phyloP scores from a whole-genome alignment of 2,113 vertebrate species.

The Mirounga angustirostris region DNA sequence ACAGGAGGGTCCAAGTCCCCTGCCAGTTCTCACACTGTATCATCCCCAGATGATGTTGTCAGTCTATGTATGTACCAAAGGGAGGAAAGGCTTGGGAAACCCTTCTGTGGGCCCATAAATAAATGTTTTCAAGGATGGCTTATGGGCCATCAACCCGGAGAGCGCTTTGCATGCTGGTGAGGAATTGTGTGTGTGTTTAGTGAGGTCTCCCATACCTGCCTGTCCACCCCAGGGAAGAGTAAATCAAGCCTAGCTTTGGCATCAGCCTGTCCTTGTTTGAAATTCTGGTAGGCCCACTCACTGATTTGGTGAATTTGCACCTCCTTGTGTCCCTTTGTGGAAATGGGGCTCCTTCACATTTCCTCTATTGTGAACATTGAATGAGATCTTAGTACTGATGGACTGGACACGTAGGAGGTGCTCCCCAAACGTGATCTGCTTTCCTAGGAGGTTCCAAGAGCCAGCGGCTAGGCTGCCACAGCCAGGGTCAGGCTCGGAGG shows the following conservation, averaged over 20 bases:
- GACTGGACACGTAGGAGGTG: neutral
- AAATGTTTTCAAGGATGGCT: neutral
- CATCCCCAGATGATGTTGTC: neutral
- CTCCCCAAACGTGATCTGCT: neutral
- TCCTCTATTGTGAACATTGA: neutral
- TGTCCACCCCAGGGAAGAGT: neutral
- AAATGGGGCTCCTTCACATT: neutral
- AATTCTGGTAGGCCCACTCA: neutral
- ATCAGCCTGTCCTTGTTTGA: neutral
- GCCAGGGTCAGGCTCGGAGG: neutral
- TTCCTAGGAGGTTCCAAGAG: conserved; percentile 4
- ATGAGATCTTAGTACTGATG: neutral
- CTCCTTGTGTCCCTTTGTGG: neutral
- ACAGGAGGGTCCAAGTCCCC: neutral
- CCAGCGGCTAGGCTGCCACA: neutral
- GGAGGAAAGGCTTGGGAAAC: neutral
- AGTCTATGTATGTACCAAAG: neutral
- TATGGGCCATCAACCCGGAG: neutral
- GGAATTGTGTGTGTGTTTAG: neutral
- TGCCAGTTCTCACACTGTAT: neutral
- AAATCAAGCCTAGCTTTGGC: too few relatives aligned
- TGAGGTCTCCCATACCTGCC: neutral
- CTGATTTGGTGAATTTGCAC: neutral
- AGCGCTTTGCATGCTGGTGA: neutral
- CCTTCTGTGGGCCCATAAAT: neutral